A percentile compares a stretch with the other conserved stretches of the same genome.
Conservation (phyloP, 2,797 vertebrate species). For the Carcharodon carcharias region DNA sequence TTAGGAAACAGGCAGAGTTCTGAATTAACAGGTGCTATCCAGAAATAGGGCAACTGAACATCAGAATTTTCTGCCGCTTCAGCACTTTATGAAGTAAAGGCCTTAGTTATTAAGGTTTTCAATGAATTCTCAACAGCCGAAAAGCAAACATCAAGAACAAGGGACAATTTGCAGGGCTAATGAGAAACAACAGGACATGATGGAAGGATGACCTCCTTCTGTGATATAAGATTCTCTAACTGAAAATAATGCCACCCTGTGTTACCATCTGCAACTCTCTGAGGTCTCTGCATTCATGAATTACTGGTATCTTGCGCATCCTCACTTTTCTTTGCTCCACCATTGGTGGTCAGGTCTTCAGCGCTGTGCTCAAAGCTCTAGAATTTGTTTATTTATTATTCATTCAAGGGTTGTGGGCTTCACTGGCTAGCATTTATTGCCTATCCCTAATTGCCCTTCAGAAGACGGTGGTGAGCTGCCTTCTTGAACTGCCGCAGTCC, state of each 20-base stretch:
- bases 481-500: too few species aligned
- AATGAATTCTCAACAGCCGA: neutral
- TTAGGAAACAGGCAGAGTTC: neutral
- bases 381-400: too few species aligned
- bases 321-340: neutral
- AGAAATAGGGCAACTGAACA: neutral
- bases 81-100: neutral
- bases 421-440: too few species aligned
- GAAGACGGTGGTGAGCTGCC: too few species aligned
- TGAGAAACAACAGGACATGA: neutral
- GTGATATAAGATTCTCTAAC: neutral
- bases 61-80: neutral
- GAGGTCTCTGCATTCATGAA: neutral
- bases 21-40: neutral
- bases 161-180: neutral
- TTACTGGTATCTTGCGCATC: neutral
- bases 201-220: neutral
- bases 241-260: neutral
- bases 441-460: too few species aligned
- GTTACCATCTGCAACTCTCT: neutral
- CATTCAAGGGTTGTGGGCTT: too few species aligned
- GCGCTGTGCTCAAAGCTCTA: neutral
- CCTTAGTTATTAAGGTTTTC: neutral
- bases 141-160: neutral
- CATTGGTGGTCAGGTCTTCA: neutral